phyloP scores from a whole-genome alignment of 2,113 vertebrate species.

The Progne subis region DNA sequence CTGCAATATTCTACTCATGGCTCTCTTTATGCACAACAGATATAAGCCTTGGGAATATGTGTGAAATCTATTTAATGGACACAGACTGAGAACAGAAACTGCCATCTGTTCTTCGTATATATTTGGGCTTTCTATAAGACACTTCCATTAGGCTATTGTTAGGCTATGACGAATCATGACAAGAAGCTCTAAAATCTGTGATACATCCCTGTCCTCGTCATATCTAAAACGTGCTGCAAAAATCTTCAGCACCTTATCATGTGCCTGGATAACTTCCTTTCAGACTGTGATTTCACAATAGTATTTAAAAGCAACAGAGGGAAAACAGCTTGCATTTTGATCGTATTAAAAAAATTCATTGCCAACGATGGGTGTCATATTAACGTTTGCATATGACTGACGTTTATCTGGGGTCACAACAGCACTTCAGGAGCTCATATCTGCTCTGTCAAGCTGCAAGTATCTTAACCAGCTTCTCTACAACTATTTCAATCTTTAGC shows the following conservation, averaged over 20 bases:
- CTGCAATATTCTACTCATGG: neutral
- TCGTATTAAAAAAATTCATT: neutral
- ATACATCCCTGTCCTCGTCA: neutral
- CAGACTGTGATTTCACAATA: neutral
- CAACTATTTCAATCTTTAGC: neutral
- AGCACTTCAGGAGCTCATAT: neutral
- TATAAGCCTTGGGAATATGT: neutral
- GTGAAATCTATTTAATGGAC: conserved; percentile 11
- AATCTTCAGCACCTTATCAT: neutral
- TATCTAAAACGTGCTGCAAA: neutral
- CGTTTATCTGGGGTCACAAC: neutral
- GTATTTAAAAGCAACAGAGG: neutral
- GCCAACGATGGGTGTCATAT: neutral
- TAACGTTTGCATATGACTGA: fast-evolving
- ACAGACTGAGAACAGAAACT: neutral
- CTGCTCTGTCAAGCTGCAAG: neutral
- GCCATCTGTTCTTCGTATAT: neutral
- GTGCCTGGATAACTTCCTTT: neutral
- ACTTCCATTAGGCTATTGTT: neutral
- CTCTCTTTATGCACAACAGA: neutral
- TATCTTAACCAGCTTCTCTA: neutral
- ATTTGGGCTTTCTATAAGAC: neutral
- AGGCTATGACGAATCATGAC: neutral
- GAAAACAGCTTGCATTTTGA: neutral
- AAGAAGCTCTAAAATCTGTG: neutral